Conservation (phyloP, 2,797 vertebrate species). For the Tiaroga cobitis region DNA sequence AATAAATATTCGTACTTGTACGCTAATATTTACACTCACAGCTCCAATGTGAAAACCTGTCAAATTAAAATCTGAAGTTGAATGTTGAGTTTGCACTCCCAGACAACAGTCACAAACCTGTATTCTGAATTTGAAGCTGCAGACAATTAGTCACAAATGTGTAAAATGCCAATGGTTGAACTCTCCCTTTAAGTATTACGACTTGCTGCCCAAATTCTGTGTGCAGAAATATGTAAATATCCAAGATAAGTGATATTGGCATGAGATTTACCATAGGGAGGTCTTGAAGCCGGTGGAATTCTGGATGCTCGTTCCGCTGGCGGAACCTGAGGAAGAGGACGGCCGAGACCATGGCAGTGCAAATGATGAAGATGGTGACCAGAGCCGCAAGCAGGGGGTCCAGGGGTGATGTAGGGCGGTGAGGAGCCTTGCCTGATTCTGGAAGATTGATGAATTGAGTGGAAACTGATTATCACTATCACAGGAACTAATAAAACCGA, state of each 20-base stretch:
- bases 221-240: background rate
- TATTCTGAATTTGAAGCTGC: too few species aligned
- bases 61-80: too few species aligned
- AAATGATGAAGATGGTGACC: slow-evolving; percentile 84
- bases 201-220: background rate
- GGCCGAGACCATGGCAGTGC: slow-evolving; percentile 82
- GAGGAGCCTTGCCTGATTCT: slow-evolving; percentile 61
- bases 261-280: slow-evolving; percentile 85
- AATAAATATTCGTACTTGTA: too few species aligned
- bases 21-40: too few species aligned
- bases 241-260: background rate
- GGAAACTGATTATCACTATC: slow-evolving; percentile 1
- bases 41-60: too few species aligned
- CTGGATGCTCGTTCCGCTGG: slow-evolving; percentile 79
- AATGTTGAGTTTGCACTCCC: too few species aligned
- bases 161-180: too few species aligned
- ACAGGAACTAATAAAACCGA: slow-evolving; percentile 21
- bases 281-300: slow-evolving; percentile 89
- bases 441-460: slow-evolving; percentile 15
- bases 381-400: slow-evolving; percentile 86
- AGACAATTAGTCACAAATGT: too few species aligned
- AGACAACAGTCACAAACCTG: too few species aligned
- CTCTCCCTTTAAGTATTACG: background rate
- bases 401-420: slow-evolving; percentile 65
- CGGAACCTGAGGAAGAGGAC: slow-evolving; percentile 86